Percentiles rank a stretch among this genome's conserved stretches.
These are phyloP conservation scores for Drosophila buzzatii DNA, from an alignment of 2,888 invertebrate species.

Conservation along the genomic window DNA sequence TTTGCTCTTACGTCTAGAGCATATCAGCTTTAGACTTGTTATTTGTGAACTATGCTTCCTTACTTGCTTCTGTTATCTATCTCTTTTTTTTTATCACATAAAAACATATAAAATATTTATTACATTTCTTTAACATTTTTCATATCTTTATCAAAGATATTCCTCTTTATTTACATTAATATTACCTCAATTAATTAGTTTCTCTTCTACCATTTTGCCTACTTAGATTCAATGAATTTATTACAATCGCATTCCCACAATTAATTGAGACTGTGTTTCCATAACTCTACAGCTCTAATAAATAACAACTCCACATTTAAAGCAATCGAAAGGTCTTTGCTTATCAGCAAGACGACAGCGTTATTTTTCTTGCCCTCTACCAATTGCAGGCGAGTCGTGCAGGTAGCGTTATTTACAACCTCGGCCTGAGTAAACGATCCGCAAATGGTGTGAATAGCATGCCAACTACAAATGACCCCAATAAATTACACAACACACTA, in stretches of 20 bases:
- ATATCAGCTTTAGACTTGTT: no score
- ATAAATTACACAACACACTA: slow-evolving; percentile 69
- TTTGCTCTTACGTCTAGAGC: no score
- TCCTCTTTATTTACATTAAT: not conserved
- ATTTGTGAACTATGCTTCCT: no score
- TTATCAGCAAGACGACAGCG: slow-evolving; percentile 35
- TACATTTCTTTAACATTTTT: not conserved
- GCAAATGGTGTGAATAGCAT: slow-evolving; percentile 52
- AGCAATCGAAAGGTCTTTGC: slow-evolving; percentile 45
- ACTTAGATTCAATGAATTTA: not conserved
- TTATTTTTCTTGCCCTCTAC: not conserved
- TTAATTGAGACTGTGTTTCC: not conserved
- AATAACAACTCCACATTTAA: slow-evolving; percentile 3
- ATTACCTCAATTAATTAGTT: not conserved
- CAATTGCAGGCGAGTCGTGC: slow-evolving; percentile 3
- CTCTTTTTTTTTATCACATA: no score
- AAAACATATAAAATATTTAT: not conserved
- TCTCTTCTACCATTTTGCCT: not conserved
- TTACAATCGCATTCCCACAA: not conserved
- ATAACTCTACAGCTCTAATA: slow-evolving; percentile 6
- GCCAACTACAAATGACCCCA: slow-evolving; percentile 63
- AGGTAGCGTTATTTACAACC: slow-evolving; percentile 53
- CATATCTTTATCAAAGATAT: not conserved
- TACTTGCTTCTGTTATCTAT: no score
- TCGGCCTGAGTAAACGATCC: slow-evolving; percentile 28